A percentile compares a stretch with the other conserved stretches of the same genome.
These are phyloP conservation scores for Tetrapedia diversipes DNA, from an alignment of 2,888 invertebrate species.

Conservation along the genomic window DNA sequence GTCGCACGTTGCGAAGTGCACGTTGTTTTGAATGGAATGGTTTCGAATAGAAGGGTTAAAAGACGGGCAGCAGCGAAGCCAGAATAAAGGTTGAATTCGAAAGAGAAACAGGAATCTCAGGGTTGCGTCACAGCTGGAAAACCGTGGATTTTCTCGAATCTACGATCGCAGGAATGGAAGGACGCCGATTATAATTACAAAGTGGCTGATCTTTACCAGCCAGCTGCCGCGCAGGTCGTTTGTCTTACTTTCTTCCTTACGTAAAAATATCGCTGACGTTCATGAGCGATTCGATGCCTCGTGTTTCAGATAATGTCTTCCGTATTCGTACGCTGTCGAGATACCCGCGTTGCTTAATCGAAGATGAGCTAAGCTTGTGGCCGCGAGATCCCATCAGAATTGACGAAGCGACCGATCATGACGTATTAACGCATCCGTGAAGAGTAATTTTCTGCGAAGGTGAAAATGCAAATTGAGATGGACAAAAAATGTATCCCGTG, in stretches of 20 bases:
- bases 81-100: not conserved
- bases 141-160: conserved; percentile 46
- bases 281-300: not conserved
- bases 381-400: not conserved
- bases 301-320: conserved; percentile 32
- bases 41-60: too few relatives aligned
- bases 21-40: too few relatives aligned
- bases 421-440: not conserved
- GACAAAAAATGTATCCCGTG: too few relatives aligned
- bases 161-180: conserved; percentile 58
- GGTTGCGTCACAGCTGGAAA: conserved; percentile 40
- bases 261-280: conserved; percentile 51
- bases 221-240: conserved; percentile 16
- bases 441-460: not conserved
- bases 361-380: conserved; percentile 7
- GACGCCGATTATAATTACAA: conserved; percentile 65
- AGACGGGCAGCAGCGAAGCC: too few relatives aligned
- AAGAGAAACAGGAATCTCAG: conserved; percentile 1
- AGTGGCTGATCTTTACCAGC: conserved; percentile 47
- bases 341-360: not conserved
- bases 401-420: not conserved
- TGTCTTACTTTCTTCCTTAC: conserved; percentile 58
- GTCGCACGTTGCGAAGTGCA: too few relatives aligned
- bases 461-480: too few relatives aligned
- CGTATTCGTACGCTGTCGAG: not conserved